Base-by-base conservation (phyloP, 2,113 vertebrate species). In the Clarias batrachus region DNA sequence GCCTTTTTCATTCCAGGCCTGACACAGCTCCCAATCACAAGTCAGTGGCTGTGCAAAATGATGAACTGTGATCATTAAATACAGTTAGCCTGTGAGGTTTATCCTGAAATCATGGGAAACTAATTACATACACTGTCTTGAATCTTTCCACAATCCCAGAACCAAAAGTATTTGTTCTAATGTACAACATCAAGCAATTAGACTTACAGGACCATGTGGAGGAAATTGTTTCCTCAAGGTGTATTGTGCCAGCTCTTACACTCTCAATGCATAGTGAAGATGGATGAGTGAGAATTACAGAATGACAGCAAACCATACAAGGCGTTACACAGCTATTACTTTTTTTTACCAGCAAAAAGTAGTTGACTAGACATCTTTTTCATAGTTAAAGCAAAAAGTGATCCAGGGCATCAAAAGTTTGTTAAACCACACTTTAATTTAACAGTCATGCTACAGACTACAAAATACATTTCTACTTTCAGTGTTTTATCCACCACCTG, bases 51-150 rank as follows among this genome's bases (percentile, higher is more conserved):
- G 27, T 13, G 16, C 54, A 41, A 73, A 82, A 65, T 85, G 87
- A 89, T 88, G 79, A 88, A 88, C 63, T 80, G 78, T 70, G 73
- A 80, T 87, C 83, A 83, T 87, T 88, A 86, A 68, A 83, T 68
- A 41, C 62, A 30, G n/a, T 68, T 80, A 80, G 62, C 56, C 71
- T 70, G 48, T 65, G 78, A 76, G 73, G 71, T 88, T 71, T 81
- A 80, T 57, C n/a, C 23, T 63, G 60, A 81, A 74, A 86, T 90
- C 87, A 83, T 41, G 76, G 37, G 68, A 83, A 81, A 82, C 62
- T 87, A 89, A 88, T 87, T 83, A 87, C 60, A 66, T 62, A 86
- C 56, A 71, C 7, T 41, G 30, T 59, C 25, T 82, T 84, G 59
- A 25, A 7, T 79, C 33, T 84, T 84, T 70, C 81, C 60, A 66